Base-by-base conservation (phyloP, 2,797 vertebrate species). In the Sebastolobus alascanus region DNA sequence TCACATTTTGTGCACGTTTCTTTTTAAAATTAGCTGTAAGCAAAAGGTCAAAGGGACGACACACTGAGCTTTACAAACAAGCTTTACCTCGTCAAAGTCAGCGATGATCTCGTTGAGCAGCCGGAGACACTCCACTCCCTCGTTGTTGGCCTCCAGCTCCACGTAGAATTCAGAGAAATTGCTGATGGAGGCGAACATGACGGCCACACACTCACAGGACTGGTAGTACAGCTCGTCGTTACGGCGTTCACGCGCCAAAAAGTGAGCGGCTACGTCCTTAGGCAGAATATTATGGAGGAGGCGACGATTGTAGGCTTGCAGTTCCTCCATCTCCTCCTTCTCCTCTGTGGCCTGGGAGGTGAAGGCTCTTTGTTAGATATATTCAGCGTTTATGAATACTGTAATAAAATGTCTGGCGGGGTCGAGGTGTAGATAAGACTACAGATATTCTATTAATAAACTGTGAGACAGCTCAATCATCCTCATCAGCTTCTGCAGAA, bases 291-390 rank as follows among this genome's bases (percentile, higher is more conserved):
- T 99, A 80, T 99, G 98, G 71, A 99, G 96, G 82, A 99, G 95
- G 83, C 98, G 95, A 6, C 98, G 96, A 86, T 99, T 99, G 89
- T 99, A 99, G 3, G 98, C 98, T 93, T 99, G 98, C 6, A 99
- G 96, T 79, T 99, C 97, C 90, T 99, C 98, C 98, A 99, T 99
- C 91, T 98, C 98, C 88, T 99, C 98, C 90, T 99, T 99, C 94
- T 99, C 98, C 3, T 97, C 96, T 4, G 98, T 99, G 68, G 98
- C 98, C 98, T 99, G 91, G 1, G 7, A 84, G 70, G 70, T 2
- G 1, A 75, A 73, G 56, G 18, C 8, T 40, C 18, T 54, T 77
- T n/a, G 59, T 84, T 68, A 91, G 64, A 66, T 13, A 66, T 31
- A 16, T 63, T 72, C 27, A 63, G 10, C 9, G 38, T 18, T 22